A percentile compares a stretch with the other conserved stretches of the same genome.
Evolutionary conservation across 2,113 vertebrate genomes (phyloP).

Genomic region (Burhinus bistriatus): DNA sequence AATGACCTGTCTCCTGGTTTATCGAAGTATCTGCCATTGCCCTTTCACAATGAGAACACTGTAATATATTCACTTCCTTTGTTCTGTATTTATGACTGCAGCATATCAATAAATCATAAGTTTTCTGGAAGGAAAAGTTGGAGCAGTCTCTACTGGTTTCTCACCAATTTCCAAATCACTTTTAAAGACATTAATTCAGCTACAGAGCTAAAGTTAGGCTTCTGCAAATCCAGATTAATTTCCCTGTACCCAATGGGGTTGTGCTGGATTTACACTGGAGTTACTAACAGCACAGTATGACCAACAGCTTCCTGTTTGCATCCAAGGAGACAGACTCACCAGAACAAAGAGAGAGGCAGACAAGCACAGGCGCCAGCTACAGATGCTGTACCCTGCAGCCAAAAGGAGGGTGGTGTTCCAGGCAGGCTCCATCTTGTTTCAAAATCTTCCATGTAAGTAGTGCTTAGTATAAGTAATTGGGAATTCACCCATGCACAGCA

Average conservation of each 20-base stretch:
- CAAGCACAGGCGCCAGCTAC: conserved; percentile 36
- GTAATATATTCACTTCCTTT: conserved; percentile 1
- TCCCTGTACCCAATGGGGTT: background rate
- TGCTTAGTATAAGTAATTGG: background rate
- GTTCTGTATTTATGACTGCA: conserved; percentile 4
- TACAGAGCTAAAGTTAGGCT: background rate
- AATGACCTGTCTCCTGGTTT: background rate
- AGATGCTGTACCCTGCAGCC: conserved; percentile 45
- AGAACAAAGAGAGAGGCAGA: conserved; percentile 50
- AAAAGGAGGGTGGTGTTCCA: conserved; percentile 34
- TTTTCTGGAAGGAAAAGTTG: background rate
- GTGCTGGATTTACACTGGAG: background rate
- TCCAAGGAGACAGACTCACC: conserved; percentile 36
- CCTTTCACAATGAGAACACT: background rate
- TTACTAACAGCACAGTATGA: conserved; percentile 10
- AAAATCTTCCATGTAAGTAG: background rate
- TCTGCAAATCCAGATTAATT: background rate
- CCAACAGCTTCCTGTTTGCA: conserved; percentile 38
- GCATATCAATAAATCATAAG: conserved; percentile 26
- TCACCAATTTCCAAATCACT: background rate
- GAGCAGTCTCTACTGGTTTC: background rate
- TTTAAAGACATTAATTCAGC: background rate
- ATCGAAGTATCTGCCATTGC: conserved; percentile 2
- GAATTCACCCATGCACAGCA: background rate
- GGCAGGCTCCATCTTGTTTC: conserved; percentile 56